Conservation (phyloP, 2,797 vertebrate genomes). For the Pantherophis alleghaniensis region DNA sequence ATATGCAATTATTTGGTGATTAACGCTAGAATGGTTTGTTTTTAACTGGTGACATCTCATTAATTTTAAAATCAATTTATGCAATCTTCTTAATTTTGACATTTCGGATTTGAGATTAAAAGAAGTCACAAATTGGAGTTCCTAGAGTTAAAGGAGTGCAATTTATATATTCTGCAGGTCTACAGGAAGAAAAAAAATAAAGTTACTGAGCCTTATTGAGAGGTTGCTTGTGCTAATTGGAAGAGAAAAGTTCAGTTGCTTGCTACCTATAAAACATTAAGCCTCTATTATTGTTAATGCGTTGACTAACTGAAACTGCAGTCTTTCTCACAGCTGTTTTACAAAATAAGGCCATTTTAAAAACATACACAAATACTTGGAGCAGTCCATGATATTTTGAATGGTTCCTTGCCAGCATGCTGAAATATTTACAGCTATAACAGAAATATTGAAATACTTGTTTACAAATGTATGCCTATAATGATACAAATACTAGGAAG, state of each 20-base stretch:
- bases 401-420: not conserved
- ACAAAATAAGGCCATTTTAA: not conserved
- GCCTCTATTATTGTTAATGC: not conserved
- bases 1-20: not conserved
- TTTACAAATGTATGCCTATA: not conserved
- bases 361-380: not conserved
- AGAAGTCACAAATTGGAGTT: rapidly evolving
- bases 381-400: not conserved
- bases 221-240: not conserved
- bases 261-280: not conserved
- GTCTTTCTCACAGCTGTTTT: not conserved
- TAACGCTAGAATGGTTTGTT: not conserved
- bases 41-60: not conserved
- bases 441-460: not conserved
- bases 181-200: not conserved
- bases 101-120: not conserved
- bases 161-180: not conserved
- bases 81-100: not conserved
- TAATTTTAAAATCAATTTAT: not conserved
- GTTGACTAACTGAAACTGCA: not conserved
- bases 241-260: not conserved
- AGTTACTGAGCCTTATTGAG: not conserved
- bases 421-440: not conserved
- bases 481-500: not conserved
- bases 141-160: not conserved